Evolutionary conservation across 2,113 vertebrate species (phyloP), one percentile per base, ranked within the genome.

Genomic region (Lycaon pictus): DNA sequence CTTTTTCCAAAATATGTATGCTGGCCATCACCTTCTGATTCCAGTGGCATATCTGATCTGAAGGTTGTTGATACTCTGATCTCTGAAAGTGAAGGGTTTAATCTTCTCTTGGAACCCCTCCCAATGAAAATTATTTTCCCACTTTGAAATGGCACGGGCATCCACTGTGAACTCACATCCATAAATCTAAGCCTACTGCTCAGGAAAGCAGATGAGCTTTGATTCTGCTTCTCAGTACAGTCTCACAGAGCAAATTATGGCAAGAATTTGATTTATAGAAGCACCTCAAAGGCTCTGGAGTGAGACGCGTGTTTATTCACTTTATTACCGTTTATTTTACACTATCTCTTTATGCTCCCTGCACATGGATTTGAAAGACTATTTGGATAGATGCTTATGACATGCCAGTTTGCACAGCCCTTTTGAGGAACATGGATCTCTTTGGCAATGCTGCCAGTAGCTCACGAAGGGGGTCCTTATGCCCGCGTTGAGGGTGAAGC

Each of bases 91-190:
- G 90, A 96, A 96, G 92, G 94, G 90, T 98, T 98, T 98, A 97
- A 98, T 98, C 97, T 98, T 95, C 96, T 94, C 88, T 97, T 97
- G 97, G 98, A 98, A 96, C 95, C 98, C 96, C 97, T 98, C 96
- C 97, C 96, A 91, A 91, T 0, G n/a, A 98, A 98, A 98, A 98
- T 98, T 95, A 97, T 98, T 98, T 96, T 97, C 92, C 97, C 94
- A 96, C 98, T 98, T 97, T 90, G 96, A 96, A 98, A 98, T 97
- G 96, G 97, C 90, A 83, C 0, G 90, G 96, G 88, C 95, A 96
- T 96, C 89, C 95, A 79, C 98, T 94, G 94, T 97, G 97, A 97
- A 97, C 98, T 96, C 94, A 56, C 95, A 72, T 77, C 96, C 91
- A 97, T 98, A 98, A 98, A 98, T 98, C 97, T 98, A 65, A 83